A percentile compares a stretch with the other conserved stretches of the same genome.
Evolutionary conservation across 2,888 invertebrate species (phyloP).

Genomic region (Drosophila paranaensis): DNA sequence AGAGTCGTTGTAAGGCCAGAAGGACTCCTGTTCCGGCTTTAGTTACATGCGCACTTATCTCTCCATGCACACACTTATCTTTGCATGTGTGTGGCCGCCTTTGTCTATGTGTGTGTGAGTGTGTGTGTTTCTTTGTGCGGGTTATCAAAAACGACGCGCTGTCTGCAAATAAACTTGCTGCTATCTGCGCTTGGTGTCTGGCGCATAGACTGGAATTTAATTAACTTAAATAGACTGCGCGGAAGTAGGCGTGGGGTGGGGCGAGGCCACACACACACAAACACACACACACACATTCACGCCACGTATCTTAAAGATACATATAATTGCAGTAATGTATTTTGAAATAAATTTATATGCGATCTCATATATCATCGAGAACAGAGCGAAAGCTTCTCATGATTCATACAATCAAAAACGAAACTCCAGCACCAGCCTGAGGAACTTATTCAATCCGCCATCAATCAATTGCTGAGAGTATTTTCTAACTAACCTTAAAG

Average conservation of each 20-base stretch:
- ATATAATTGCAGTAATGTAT: conserved; percentile 26
- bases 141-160: conserved; percentile 65
- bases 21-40: conserved; percentile 35
- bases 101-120: conserved; percentile 12
- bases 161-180: conserved; percentile 70
- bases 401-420: neutral
- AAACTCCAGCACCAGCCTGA: neutral
- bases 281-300: conserved; percentile 20
- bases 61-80: conserved; percentile 47
- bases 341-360: conserved; percentile 12
- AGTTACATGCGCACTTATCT: conserved; percentile 66
- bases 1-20: conserved; percentile 59
- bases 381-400: neutral
- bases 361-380: conserved; percentile 11
- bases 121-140: conserved; percentile 23
- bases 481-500: neutral
- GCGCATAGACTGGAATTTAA: conserved; percentile 73
- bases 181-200: conserved; percentile 63
- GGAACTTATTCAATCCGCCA: neutral
- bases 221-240: conserved; percentile 76
- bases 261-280: neutral
- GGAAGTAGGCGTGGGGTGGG: conserved; percentile 35
- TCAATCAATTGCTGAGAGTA: neutral
- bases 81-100: conserved; percentile 9
- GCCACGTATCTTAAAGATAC: conserved; percentile 42